A percentile compares a stretch with the other conserved stretches of the same genome.
Conservation (phyloP, 2,113 vertebrate genomes). For the Seriola aureovittata region DNA sequence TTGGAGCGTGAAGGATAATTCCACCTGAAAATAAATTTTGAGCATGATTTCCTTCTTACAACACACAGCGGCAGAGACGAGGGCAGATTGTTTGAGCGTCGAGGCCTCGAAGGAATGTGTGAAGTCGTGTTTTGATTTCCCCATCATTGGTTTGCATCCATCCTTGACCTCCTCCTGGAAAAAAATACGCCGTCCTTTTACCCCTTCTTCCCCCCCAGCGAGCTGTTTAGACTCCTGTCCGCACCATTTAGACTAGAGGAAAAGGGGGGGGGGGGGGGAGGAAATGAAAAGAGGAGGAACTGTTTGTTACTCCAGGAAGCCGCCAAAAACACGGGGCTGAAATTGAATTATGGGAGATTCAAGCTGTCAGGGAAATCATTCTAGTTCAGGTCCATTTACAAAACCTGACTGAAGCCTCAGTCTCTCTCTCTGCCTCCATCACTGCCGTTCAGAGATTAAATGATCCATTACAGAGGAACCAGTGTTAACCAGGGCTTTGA, state of each 20-base stretch:
- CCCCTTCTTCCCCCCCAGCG: background rate
- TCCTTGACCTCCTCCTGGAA: conserved; percentile 37
- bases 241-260: conserved; percentile 27
- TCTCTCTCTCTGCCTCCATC: too few relatives aligned
- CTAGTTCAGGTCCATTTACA: background rate
- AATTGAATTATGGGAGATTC: conserved; percentile 35
- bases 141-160: conserved; percentile 47
- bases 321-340: background rate
- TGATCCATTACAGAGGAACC: too few relatives aligned
- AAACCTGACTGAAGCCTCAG: background rate
- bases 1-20: conserved; percentile 22
- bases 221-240: conserved; percentile 57
- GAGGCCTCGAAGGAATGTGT: conserved; percentile 10
- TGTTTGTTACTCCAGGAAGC: conserved; percentile 31
- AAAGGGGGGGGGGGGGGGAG: background rate
- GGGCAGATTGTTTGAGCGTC: background rate
- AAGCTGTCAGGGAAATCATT: background rate
- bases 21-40: conserved; percentile 41
- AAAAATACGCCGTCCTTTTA: conserved; percentile 35
- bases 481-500: too few relatives aligned
- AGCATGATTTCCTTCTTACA: conserved; percentile 18
- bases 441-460: too few relatives aligned
- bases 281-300: conserved; percentile 38
- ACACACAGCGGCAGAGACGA: background rate
- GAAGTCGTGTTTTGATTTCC: conserved; percentile 48